phyloP scores from a whole-genome alignment of 2,888 invertebrate genomes.

The Anthoptus insignis region DNA sequence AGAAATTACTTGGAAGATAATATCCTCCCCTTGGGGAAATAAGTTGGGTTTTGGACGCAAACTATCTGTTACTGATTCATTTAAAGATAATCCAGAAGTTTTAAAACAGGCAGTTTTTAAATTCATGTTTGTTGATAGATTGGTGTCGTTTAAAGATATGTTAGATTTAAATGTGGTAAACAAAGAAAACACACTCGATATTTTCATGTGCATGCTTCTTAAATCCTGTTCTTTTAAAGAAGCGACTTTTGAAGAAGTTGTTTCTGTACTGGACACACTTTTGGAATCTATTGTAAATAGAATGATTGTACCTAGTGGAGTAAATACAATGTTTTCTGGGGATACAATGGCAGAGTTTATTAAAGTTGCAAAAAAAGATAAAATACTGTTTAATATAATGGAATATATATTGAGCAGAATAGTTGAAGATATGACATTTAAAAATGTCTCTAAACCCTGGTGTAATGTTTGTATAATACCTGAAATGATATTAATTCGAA shows the following conservation, averaged over 20 bases:
- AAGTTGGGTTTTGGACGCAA: constrained; percentile 63
- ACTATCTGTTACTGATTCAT: constrained; percentile 51
- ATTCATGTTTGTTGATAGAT: constrained; percentile 64
- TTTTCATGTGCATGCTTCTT: constrained; percentile 75
- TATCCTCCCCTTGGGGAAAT: constrained; percentile 72
- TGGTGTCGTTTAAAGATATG: constrained; percentile 60
- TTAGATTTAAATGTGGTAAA: constrained; percentile 65
- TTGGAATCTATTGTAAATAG: constrained; percentile 72
- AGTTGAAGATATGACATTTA: constrained; percentile 76
- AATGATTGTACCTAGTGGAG: constrained; percentile 64
- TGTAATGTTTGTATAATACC: constrained; percentile 74
- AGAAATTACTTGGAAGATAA: constrained; percentile 64
- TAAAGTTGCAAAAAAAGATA: constrained; percentile 68
- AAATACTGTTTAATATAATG: constrained; percentile 86
- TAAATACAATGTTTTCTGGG: constrained; percentile 61
- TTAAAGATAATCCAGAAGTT: constrained; percentile 58
- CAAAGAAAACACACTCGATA: constrained; percentile 64
- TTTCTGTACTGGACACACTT: constrained; percentile 73
- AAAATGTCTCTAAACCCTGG: constrained; percentile 70
- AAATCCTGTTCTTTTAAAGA: constrained; percentile 75
- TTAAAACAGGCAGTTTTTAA: constrained; percentile 67
- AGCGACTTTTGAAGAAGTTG: constrained; percentile 68
- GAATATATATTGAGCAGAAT: constrained; percentile 84
- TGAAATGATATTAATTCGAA: constrained; percentile 70
- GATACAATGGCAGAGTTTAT: constrained; percentile 67